Evolutionary conservation across 2,888 invertebrate species (phyloP).

Genomic region (Napeogenes sylphis): DNA sequence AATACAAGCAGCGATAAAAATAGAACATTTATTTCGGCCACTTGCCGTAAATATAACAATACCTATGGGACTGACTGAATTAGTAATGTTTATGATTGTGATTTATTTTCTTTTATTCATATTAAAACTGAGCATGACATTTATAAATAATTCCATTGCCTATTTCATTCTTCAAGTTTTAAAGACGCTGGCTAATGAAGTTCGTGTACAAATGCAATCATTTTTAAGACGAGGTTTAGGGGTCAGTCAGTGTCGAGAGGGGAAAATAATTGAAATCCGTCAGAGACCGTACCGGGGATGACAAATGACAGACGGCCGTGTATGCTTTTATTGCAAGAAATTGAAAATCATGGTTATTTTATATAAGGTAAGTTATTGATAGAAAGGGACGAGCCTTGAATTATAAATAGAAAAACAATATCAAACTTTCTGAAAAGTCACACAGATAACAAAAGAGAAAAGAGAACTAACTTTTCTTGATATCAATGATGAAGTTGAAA

Average conservation of each 20-base stretch:
- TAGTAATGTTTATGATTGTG: background rate
- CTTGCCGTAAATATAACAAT: slow-evolving; percentile 22
- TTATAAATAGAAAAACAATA: too few relatives aligned
- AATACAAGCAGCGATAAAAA: slow-evolving; percentile 28
- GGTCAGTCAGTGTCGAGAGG: slow-evolving; percentile 15
- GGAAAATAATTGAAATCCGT: slow-evolving; percentile 60
- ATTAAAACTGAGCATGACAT: background rate
- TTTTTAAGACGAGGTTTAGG: slow-evolving; percentile 32
- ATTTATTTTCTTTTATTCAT: background rate
- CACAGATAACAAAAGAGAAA: too few relatives aligned
- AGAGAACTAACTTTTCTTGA: too few relatives aligned
- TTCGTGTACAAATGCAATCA: slow-evolving; percentile 31
- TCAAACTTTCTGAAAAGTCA: too few relatives aligned
- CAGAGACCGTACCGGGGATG: slow-evolving; percentile 49
- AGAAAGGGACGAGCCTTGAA: too few relatives aligned
- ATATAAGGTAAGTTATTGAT: slow-evolving; percentile 3
- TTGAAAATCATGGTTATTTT: slow-evolving; percentile 21
- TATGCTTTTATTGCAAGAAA: slow-evolving; percentile 29
- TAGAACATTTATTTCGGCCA: slow-evolving; percentile 24
- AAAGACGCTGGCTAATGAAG: slow-evolving; percentile 28
- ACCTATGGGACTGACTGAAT: slow-evolving; percentile 2
- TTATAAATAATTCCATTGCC: too few relatives aligned
- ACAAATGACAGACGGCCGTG: slow-evolving; percentile 49
- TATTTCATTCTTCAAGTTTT: background rate
- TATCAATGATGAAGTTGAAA: too few relatives aligned